phyloP scores from a whole-genome alignment of 92 coral and sea anemone genomes.

The Galaxea fascicularis region DNA sequence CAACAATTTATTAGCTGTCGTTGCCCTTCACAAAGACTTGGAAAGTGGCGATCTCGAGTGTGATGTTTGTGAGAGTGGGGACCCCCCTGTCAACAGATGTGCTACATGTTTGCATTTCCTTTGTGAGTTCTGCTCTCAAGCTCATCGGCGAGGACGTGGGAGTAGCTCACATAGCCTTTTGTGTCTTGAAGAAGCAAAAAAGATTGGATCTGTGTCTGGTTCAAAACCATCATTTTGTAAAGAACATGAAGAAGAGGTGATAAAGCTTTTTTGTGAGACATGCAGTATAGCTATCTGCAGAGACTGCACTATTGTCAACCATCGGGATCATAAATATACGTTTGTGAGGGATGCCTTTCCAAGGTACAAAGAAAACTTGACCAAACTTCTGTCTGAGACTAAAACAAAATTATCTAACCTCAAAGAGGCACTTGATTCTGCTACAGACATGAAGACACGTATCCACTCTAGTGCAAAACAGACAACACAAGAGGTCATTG shows the following conservation, averaged over 20 bases:
- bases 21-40: constrained; percentile 35
- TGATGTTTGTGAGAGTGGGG: constrained; percentile 68
- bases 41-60: constrained; percentile 41
- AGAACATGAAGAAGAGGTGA: constrained; percentile 67
- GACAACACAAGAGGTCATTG: constrained; percentile 15
- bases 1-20: constrained; percentile 56
- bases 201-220: constrained; percentile 42
- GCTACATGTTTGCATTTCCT: constrained; percentile 56
- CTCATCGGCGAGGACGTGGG: constrained; percentile 58
- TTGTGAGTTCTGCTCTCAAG: constrained; percentile 63
- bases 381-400: constrained; percentile 35
- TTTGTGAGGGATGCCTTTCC: constrained; percentile 56
- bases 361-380: constrained; percentile 38
- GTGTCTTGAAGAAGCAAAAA: constrained; percentile 60
- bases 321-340: constrained; percentile 62
- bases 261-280: constrained; percentile 73
- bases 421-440: constrained; percentile 18
- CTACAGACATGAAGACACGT: constrained; percentile 30
- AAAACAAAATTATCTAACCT: constrained; percentile 25
- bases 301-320: constrained; percentile 73
- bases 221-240: constrained; percentile 49
- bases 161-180: constrained; percentile 57
- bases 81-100: constrained; percentile 62
- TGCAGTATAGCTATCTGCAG: constrained; percentile 72
- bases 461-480: constrained; percentile 21